A percentile compares a stretch with the other conserved stretches of the same genome.
Conservation (phyloP, 1,140 invertebrate genomes). For the Lordiphosa mommai region DNA sequence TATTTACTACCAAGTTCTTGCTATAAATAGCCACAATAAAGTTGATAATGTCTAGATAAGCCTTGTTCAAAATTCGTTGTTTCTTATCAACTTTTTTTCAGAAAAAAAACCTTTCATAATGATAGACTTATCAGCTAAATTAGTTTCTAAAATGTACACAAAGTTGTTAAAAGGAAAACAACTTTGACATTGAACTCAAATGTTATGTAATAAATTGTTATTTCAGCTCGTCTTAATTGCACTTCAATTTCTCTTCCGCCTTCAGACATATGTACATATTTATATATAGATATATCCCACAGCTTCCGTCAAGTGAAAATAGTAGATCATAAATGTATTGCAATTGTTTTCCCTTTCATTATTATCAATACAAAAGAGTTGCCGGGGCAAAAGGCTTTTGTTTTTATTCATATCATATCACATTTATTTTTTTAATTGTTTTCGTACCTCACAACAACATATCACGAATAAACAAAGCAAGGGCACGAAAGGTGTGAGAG, state of each 20-base stretch:
- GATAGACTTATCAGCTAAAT: conserved; percentile 38
- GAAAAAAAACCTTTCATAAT: conserved; percentile 27
- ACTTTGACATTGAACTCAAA: conserved; percentile 28
- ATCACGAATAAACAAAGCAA: conserved; percentile 29
- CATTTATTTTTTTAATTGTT: conserved; percentile 9
- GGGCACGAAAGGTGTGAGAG: conserved; percentile 11
- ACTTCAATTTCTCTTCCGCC: conserved; percentile 24
- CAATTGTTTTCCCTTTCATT: conserved; percentile 13
- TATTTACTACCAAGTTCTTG: too few relatives aligned
- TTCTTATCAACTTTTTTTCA: conserved; percentile 25
- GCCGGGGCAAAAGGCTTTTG: conserved; percentile 3
- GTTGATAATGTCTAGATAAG: conserved; percentile 9
- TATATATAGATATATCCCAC: too few relatives aligned
- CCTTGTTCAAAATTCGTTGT: conserved; percentile 14
- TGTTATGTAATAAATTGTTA: neutral
- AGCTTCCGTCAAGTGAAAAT: conserved; percentile 31
- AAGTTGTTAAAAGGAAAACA: conserved; percentile 16
- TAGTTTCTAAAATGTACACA: conserved; percentile 7
- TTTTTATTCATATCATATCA: conserved; percentile 1
- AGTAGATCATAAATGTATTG: conserved; percentile 21
- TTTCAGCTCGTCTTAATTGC: conserved; percentile 13
- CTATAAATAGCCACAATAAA: neutral
- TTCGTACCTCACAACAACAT: conserved; percentile 9
- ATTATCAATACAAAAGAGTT: conserved; percentile 7
- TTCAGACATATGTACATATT: too few relatives aligned